Percentiles rank a stretch among this genome's conserved stretches.
phyloP scores from a whole-genome alignment of 2,113 vertebrate species.

The Salvator merianae region DNA sequence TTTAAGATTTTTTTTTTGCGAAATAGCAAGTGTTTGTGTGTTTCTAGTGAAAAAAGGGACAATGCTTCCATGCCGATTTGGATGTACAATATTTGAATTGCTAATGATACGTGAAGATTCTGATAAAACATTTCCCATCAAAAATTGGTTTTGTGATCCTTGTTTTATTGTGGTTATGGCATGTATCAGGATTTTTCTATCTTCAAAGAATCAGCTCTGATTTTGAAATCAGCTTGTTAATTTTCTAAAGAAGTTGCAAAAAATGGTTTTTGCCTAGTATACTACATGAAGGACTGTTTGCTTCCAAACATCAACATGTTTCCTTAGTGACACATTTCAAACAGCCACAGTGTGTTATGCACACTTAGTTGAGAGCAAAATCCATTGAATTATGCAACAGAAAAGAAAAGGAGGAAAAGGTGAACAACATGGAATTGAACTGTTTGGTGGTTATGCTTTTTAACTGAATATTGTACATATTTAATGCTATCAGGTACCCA shows the following conservation, averaged over 20 bases:
- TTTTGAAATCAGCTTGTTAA: not conserved
- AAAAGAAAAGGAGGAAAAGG: not conserved
- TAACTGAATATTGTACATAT: no score
- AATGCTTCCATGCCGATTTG: slow-evolving; percentile 40
- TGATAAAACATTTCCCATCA: not conserved
- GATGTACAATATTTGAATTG: not conserved
- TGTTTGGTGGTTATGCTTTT: not conserved
- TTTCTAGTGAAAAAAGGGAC: slow-evolving; percentile 26
- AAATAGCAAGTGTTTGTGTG: slow-evolving; percentile 45
- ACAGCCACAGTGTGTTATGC: not conserved
- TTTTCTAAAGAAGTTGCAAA: no score
- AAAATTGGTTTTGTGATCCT: not conserved
- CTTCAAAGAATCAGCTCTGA: not conserved
- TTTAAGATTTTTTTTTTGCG: not conserved
- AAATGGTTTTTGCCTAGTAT: not conserved
- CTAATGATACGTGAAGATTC: not conserved
- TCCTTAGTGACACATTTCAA: not conserved
- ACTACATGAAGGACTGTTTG: not conserved
- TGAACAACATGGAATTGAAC: not conserved
- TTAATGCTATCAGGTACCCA: no score
- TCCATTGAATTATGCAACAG: not conserved
- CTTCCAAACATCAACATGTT: not conserved
- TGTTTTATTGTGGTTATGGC: not conserved
- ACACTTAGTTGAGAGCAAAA: not conserved
- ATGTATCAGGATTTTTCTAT: not conserved